These are phyloP conservation scores for Pterobdella sp. DNA, from an alignment of 2,888 invertebrate genomes.

Conservation along the genomic window DNA sequence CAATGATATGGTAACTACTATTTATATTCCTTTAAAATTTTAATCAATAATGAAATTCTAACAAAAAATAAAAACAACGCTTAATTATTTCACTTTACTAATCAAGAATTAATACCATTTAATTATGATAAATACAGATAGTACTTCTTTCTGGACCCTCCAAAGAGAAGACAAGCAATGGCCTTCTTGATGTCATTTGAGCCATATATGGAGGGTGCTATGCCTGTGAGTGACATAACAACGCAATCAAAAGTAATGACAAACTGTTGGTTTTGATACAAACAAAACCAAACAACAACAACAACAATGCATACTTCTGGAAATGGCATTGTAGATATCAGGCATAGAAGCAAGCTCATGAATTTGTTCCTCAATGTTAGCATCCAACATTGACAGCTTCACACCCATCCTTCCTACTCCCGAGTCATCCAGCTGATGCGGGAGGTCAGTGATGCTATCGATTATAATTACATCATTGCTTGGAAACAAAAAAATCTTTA, in stretches of 20 bases:
- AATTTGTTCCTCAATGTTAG: slow-evolving; percentile 73
- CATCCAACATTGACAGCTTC: slow-evolving; percentile 43
- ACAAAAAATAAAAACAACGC: too few species aligned
- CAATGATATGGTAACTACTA: background rate
- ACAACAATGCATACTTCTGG: slow-evolving; percentile 58
- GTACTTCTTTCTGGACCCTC: slow-evolving; percentile 62
- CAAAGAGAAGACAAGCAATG: slow-evolving; percentile 86
- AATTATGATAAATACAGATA: too few species aligned
- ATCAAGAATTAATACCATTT: too few species aligned
- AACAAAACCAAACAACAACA: too few species aligned
- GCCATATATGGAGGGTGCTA: slow-evolving; percentile 95
- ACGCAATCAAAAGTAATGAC: too few species aligned
- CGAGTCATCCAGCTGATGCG: slow-evolving; percentile 59
- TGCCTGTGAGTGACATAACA: slow-evolving; percentile 45
- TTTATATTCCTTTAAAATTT: background rate
- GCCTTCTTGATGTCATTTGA: slow-evolving; percentile 90
- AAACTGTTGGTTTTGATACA: too few species aligned
- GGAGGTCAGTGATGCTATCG: background rate
- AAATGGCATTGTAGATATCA: slow-evolving; percentile 78
- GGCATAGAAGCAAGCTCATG: slow-evolving; percentile 72
- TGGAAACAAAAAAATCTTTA: too few species aligned
- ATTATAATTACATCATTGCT: background rate
- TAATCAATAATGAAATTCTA: background rate
- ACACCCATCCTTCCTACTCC: slow-evolving; percentile 48
- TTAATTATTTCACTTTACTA: too few species aligned